These are phyloP conservation scores for Lasioglossum lativentre DNA, from an alignment of 2,888 invertebrate genomes.

Conservation along the genomic window DNA sequence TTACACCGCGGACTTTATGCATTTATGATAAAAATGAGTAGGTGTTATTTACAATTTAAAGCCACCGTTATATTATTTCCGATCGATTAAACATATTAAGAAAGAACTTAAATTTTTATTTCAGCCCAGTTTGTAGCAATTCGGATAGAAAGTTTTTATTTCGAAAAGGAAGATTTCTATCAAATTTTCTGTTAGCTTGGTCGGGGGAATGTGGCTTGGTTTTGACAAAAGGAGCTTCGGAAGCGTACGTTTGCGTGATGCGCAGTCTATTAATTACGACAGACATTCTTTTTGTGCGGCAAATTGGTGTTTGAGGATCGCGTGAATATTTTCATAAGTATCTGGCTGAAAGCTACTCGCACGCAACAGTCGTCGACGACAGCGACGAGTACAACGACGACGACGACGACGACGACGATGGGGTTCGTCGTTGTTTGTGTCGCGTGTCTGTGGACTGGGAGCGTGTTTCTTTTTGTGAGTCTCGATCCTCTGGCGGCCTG, in stretches of 20 bases:
- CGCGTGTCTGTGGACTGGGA: neutral
- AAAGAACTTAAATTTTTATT: too few species aligned
- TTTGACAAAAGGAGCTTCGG: neutral
- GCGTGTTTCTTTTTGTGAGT: conserved; percentile 11
- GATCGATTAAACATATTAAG: too few species aligned
- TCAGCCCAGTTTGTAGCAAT: too few species aligned
- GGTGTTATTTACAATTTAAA: too few species aligned
- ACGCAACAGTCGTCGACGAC: neutral
- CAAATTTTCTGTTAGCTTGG: too few species aligned
- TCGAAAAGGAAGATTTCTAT: neutral
- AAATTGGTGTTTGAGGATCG: conserved; percentile 1
- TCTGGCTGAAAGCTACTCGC: neutral
- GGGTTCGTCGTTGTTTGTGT: neutral
- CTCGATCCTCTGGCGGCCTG: conserved; percentile 5
- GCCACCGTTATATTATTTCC: too few species aligned
- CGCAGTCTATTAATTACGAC: neutral
- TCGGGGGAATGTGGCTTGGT: too few species aligned
- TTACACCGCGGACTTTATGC: too few species aligned
- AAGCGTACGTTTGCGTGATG: neutral
- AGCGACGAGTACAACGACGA: neutral
- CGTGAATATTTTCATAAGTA: neutral
- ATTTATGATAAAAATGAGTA: too few species aligned
- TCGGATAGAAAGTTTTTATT: too few species aligned
- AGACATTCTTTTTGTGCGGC: neutral
- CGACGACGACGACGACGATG: neutral